Evolutionary conservation across 2,113 vertebrate species (phyloP).

Genomic region (Trematomus loennbergii): DNA sequence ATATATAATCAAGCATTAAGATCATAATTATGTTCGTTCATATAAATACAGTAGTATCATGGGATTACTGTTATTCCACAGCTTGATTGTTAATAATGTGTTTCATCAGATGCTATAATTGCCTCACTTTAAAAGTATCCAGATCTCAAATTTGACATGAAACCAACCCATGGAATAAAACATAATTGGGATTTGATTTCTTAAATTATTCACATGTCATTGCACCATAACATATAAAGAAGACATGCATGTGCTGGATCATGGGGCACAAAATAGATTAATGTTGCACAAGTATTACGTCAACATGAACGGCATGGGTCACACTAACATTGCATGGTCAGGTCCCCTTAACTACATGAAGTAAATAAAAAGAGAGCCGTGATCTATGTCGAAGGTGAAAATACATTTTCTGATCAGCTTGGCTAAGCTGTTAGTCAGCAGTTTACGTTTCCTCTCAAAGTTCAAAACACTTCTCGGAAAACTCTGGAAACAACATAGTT

Average conservation of each 20-base stretch:
- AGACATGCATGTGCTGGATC: conserved; percentile 6
- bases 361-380: background rate
- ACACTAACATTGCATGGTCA: background rate
- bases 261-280: background rate
- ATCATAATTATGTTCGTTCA: background rate
- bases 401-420: background rate
- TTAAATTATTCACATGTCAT: background rate
- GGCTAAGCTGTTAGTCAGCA: background rate
- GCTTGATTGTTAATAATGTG: background rate
- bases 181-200: conserved; percentile 4
- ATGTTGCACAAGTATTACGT: background rate
- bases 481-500: no score
- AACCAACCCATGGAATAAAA: background rate
- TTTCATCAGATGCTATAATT: background rate
- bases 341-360: background rate
- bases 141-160: background rate
- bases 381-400: background rate
- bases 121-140: background rate
- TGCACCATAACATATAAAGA: conserved; percentile 2
- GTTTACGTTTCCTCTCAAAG: background rate
- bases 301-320: background rate
- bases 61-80: background rate
- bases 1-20: background rate
- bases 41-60: background rate
- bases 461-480: no score